phyloP scores from a whole-genome alignment of 1,140 invertebrate genomes.

The Brachystomella parvula region DNA sequence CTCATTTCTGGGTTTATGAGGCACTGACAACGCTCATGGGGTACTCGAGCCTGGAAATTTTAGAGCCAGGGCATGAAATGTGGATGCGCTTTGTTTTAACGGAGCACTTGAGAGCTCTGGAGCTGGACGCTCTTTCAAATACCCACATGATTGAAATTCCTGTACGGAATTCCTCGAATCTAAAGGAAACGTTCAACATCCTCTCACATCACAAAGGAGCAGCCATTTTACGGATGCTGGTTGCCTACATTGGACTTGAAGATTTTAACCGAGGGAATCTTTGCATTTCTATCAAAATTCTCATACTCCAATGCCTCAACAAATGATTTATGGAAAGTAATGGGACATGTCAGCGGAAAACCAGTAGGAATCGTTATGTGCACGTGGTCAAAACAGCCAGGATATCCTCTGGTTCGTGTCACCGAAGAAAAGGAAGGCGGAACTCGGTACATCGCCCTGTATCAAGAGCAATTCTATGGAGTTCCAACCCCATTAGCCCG shows the following conservation, averaged over 20 bases:
- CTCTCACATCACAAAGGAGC: conserved; percentile 54
- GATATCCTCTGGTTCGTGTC: conserved; percentile 47
- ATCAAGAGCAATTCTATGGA: conserved; percentile 16
- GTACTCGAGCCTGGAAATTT: conserved; percentile 40
- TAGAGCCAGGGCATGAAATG: conserved; percentile 45
- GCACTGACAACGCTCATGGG: conserved; percentile 46
- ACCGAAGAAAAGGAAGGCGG: conserved; percentile 9
- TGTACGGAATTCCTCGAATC: conserved; percentile 49
- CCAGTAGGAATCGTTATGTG: conserved; percentile 45
- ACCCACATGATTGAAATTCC: conserved; percentile 52
- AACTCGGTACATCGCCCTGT: conserved; percentile 12
- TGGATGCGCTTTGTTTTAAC: conserved; percentile 47
- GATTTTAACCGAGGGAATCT: conserved; percentile 55
- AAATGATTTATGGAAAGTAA: conserved; percentile 44
- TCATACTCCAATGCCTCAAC: conserved; percentile 45
- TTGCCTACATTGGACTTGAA: conserved; percentile 54
- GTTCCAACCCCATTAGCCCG: background rate
- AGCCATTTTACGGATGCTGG: conserved; percentile 64
- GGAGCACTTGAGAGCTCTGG: conserved; percentile 46
- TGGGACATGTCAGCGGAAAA: conserved; percentile 22
- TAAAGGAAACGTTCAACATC: conserved; percentile 52
- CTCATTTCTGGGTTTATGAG: conserved; percentile 48
- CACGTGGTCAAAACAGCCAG: conserved; percentile 52
- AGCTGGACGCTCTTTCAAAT: conserved; percentile 47
- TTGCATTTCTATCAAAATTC: conserved; percentile 49